A percentile compares a stretch with the other conserved stretches of the same genome.
Evolutionary conservation across 2,113 vertebrate genomes (phyloP).

Genomic region (Corvus moneduloides): DNA sequence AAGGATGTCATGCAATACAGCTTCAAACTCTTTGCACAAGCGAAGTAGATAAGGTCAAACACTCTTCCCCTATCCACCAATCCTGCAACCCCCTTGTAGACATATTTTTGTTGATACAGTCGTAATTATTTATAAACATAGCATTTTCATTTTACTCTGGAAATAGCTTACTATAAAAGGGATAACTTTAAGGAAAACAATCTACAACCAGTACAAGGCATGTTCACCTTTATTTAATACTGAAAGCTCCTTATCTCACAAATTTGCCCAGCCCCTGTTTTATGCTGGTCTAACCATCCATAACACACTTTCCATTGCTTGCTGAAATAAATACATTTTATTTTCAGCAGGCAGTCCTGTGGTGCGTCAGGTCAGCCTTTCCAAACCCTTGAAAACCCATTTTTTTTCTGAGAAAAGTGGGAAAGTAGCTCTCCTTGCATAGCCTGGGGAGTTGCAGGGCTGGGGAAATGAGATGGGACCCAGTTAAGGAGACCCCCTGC

Average conservation of each 20-base stretch:
- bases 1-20: neutral
- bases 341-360: neutral
- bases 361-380: neutral
- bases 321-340: neutral
- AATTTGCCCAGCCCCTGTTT: neutral
- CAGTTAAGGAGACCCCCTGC: neutral
- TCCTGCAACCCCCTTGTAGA: neutral
- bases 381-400: neutral
- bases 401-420: neutral
- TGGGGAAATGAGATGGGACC: accelerated
- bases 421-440: neutral
- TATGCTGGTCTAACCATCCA: neutral
- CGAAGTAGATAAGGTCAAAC: neutral
- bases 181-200: neutral
- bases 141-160: neutral
- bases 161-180: neutral
- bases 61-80: neutral
- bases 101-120: neutral
- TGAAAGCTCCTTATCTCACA: neutral
- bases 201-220: neutral
- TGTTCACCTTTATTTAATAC: neutral
- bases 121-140: neutral
- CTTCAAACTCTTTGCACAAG: neutral
- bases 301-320: neutral
- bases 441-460: neutral